These are phyloP conservation scores for Lepilemur septentrionalis DNA, from an alignment of 2,797 vertebrate species.

Conservation along the genomic window DNA sequence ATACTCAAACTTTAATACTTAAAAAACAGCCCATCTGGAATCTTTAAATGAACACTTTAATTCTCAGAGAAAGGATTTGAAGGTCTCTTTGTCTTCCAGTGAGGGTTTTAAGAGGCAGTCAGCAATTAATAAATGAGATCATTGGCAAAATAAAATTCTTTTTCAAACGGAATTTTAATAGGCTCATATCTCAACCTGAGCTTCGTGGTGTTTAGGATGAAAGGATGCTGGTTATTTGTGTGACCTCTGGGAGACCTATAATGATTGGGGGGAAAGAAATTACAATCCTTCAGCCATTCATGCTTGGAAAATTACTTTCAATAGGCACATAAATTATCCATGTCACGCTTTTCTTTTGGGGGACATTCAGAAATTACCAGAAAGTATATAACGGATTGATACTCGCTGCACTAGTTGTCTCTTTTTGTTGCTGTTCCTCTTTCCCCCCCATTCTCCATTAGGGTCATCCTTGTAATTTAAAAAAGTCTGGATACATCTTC, in stretches of 20 bases:
- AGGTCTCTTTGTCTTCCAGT: slow-evolving; percentile 60
- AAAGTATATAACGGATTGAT: neutral
- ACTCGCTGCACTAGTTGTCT: neutral
- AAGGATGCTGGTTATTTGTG: slow-evolving; percentile 37
- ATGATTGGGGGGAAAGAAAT: slow-evolving; percentile 32
- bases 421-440: neutral
- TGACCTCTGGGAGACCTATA: slow-evolving; percentile 33
- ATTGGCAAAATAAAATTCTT: slow-evolving; percentile 58
- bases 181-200: slow-evolving; percentile 49
- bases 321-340: slow-evolving; percentile 39
- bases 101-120: slow-evolving; percentile 67
- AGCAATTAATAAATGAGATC: slow-evolving; percentile 74
- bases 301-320: slow-evolving; percentile 66
- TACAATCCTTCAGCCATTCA: slow-evolving; percentile 47
- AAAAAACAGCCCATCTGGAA: slow-evolving; percentile 63
- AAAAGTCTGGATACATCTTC: neutral
- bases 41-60: slow-evolving; percentile 59
- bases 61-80: slow-evolving; percentile 59
- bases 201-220: slow-evolving; percentile 11
- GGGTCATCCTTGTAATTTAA: neutral
- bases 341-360: slow-evolving; percentile 43
- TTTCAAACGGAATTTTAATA: slow-evolving; percentile 65
- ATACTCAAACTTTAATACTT: slow-evolving; percentile 54
- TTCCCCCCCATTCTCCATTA: neutral
- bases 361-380: slow-evolving; percentile 20